Percentiles rank a stretch among this genome's conserved stretches.
Evolutionary conservation across 2,113 vertebrate species (phyloP).

Genomic region (Tyto alba): DNA sequence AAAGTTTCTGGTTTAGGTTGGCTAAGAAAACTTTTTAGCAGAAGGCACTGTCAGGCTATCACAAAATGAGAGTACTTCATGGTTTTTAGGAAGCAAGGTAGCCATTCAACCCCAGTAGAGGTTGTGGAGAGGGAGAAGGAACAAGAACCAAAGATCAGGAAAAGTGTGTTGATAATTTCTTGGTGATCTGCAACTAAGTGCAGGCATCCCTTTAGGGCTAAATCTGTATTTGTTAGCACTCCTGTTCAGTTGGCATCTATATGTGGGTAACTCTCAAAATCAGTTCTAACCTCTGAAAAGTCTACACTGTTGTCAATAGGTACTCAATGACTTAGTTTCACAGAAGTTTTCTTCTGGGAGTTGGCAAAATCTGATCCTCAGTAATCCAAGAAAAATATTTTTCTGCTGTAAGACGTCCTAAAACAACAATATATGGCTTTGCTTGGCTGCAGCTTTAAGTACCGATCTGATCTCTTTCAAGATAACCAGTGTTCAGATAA

Average conservation of each 20-base stretch:
- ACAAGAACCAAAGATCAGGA: too few species aligned
- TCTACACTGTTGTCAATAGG: background rate
- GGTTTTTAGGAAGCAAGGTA: background rate
- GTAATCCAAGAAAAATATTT: background rate
- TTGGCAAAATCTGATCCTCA: background rate
- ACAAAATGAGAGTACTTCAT: background rate
- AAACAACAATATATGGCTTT: background rate
- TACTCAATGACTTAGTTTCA: background rate
- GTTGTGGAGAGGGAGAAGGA: too few species aligned
- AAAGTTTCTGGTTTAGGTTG: background rate
- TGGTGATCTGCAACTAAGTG: too few species aligned
- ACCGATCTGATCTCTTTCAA: background rate
- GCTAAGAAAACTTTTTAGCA: background rate
- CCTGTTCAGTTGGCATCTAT: too few species aligned
- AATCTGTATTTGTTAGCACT: too few species aligned
- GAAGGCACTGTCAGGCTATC: background rate
- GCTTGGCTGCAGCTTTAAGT: background rate
- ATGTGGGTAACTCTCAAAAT: too few species aligned
- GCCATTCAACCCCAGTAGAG: accelerated
- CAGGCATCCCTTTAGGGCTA: too few species aligned
- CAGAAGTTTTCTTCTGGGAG: background rate
- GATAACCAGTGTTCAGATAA: background rate
- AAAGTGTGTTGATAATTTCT: too few species aligned
- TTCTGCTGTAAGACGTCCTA: background rate
- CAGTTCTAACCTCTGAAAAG: background rate